A percentile compares a stretch with the other conserved stretches of the same genome.
Evolutionary conservation across 1,140 invertebrate genomes (phyloP).

Genomic region (Drosophila nannoptera): DNA sequence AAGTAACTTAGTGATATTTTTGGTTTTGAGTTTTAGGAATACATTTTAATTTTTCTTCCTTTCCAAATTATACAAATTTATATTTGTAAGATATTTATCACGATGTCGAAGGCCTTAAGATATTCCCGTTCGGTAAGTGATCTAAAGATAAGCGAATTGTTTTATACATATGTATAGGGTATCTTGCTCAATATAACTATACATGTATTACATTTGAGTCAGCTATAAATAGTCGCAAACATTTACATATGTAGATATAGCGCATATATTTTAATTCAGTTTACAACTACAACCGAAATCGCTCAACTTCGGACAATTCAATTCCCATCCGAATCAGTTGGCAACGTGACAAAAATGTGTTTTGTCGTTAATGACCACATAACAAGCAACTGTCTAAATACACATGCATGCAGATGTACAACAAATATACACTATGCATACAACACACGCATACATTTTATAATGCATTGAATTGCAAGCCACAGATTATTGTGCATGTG

Average conservation of each 20-base stretch:
- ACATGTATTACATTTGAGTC: background rate
- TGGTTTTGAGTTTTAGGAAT: no score
- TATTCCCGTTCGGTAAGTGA: background rate
- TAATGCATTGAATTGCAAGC: no score
- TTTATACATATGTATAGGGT: background rate
- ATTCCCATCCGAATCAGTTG: slow-evolving; percentile 28
- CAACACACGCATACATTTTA: background rate
- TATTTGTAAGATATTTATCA: background rate
- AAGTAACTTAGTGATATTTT: no score
- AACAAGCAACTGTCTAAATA: slow-evolving; percentile 4
- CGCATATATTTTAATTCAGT: slow-evolving; percentile 26
- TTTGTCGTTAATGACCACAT: slow-evolving; percentile 13
- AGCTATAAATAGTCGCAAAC: slow-evolving; percentile 13
- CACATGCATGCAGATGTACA: background rate
- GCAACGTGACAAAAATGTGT: slow-evolving; percentile 45
- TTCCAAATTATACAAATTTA: no score
- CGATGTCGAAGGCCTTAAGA: background rate
- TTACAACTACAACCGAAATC: slow-evolving; percentile 26
- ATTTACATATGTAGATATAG: background rate
- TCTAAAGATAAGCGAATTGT: background rate
- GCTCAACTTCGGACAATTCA: slow-evolving; percentile 22
- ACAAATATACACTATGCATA: no score
- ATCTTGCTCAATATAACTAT: background rate
- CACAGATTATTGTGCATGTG: background rate
- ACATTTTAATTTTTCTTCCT: no score